These are phyloP conservation scores for Bergia sp. DNA, from an alignment of 92 coral and sea anemone species.

Conservation along the genomic window DNA sequence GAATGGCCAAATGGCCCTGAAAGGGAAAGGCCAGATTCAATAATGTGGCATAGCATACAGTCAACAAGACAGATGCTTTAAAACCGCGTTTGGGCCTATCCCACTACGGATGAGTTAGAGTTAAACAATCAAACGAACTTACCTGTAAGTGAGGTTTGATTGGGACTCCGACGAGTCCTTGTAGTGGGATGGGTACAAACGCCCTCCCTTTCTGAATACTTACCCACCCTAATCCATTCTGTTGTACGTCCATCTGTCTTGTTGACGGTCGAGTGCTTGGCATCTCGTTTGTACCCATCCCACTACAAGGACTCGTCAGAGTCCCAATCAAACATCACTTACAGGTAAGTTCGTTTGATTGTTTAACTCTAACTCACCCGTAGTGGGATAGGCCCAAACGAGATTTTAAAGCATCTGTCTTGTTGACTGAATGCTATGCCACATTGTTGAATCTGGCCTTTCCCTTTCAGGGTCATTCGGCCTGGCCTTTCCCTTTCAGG, in stretches of 20 bases:
- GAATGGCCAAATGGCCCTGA: too few species aligned
- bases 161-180: not conserved
- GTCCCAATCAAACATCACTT: not conserved
- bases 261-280: not conserved
- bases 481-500: too few species aligned
- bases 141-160: not conserved
- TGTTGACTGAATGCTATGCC: too few species aligned
- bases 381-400: too few species aligned
- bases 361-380: not conserved
- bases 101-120: not conserved
- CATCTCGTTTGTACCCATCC: not conserved
- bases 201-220: not conserved
- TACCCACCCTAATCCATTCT: not conserved
- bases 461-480: too few species aligned
- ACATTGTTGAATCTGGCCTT: too few species aligned
- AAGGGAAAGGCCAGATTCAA: too few species aligned
- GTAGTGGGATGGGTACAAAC: not conserved
- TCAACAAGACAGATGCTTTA: too few species aligned
- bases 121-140: not conserved
- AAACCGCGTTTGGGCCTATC: too few species aligned
- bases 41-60: too few species aligned
- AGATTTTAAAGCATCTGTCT: too few species aligned
- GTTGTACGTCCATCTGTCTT: not conserved
- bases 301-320: not conserved
- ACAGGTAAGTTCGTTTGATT: not conserved